phyloP scores from a whole-genome alignment of 2,797 vertebrate genomes.

The Aphelocoma californica region DNA sequence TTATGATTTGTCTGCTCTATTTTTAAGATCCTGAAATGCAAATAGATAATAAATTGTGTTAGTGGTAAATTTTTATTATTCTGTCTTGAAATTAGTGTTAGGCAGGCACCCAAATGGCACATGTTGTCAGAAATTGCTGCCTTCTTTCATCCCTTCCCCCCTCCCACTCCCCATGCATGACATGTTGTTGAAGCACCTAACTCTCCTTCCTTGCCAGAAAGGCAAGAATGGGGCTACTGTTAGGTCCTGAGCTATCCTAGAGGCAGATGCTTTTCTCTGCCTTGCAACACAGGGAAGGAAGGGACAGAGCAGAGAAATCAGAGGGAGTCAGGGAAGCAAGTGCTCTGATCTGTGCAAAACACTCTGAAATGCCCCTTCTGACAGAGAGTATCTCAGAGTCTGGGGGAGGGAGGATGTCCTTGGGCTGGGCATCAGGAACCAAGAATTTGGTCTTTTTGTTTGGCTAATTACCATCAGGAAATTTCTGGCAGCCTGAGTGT shows the following conservation, averaged over 20 bases:
- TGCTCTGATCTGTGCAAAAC: background rate
- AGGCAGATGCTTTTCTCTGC: conserved; percentile 25
- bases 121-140: conserved; percentile 4
- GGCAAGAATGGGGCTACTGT: conserved; percentile 25
- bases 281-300: background rate
- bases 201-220: background rate
- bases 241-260: background rate
- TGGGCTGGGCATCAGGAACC: background rate
- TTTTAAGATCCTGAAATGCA: conserved; percentile 62
- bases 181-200: conserved; percentile 21
- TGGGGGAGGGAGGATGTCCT: background rate
- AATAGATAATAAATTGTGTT: conserved; percentile 51
- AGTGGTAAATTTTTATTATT: conserved; percentile 31
- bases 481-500: background rate
- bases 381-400: fast-evolving
- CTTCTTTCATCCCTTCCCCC: conserved; percentile 2
- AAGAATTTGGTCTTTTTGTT: background rate
- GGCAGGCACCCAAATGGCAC: background rate
- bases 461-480: background rate
- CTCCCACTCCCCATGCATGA: background rate
- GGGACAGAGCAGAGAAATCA: background rate
- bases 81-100: conserved; percentile 32
- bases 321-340: background rate
- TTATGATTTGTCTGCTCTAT: conserved; percentile 46
- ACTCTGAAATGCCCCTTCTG: background rate